Evolutionary conservation across 2,888 invertebrate species (phyloP), one percentile per base, ranked within the genome.

Genomic region (Drosophila buzzatii): DNA sequence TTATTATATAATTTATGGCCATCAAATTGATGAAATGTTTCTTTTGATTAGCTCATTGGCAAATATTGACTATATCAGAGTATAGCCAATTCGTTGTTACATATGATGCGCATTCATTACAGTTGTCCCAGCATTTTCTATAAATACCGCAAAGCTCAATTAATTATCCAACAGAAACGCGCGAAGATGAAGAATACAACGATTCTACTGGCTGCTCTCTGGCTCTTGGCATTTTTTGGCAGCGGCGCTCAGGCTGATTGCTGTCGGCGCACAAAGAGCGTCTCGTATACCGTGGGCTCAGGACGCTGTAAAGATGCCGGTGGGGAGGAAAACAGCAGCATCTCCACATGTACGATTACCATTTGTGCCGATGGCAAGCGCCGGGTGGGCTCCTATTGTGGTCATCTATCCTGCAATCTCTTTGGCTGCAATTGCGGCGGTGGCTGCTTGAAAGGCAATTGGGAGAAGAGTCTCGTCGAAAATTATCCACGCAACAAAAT

Each of bases 301-400:
- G 59, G 59, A 4, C 27, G 3, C 18, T 59, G 59, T 0, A 14
- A 27, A 0, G 59, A 59, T 20, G 49, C 31, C 2, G 59, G 59
- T 1, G 45, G 45, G 16, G 2, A 1, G 2, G 14, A 1, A 5
- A 39, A 16, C 37, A 31, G 5, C 27, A 9, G 23, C 7, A 18
- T 8, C 9, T 1, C 23, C 7, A 45, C 14, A 10, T 47, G 45
- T 10, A 12, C 45, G 39, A 49, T 31, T 20, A 59, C 39, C 39
- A 59, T 59, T 7, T 59, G 59, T 20, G 49, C 49, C 20, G 16
- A 59, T 31, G 59, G 59, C 39, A 16, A 2, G 39, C 18, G 14
- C 10, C 49, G 31, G 2, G 27, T 41, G 20, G 59, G 59, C 39
- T 31, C 16, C 39, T 59, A 12, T 8, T 59, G 49, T 20, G 59